Conservation (phyloP, 2,113 vertebrate species). For the Orientallactaga bullata region DNA sequence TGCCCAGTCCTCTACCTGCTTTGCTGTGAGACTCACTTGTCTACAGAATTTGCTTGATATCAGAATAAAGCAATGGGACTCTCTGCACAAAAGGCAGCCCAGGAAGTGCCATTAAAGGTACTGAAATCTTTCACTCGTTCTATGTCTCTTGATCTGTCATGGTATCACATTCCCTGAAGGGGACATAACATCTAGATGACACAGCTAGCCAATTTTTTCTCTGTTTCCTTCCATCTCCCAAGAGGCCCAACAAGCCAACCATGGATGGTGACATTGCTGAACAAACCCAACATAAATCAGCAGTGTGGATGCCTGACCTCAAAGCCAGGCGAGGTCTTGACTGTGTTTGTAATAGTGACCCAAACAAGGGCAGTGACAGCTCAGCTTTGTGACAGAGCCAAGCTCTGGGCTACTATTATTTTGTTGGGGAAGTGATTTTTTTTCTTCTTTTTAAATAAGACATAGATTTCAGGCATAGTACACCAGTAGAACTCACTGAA, state of each 20-base stretch:
- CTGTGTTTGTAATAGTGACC: neutral
- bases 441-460: neutral
- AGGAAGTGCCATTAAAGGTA: neutral
- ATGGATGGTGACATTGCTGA: neutral
- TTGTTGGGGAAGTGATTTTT: no score
- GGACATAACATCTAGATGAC: neutral
- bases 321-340: neutral
- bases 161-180: neutral
- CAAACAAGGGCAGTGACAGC: neutral
- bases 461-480: neutral
- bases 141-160: neutral
- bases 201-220: neutral
- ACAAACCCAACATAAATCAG: neutral
- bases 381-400: neutral
- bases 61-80: neutral
- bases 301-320: fast-evolving
- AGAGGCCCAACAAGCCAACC: neutral
- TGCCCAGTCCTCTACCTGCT: neutral
- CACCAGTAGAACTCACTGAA: neutral
- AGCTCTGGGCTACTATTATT: neutral
- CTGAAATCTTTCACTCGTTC: neutral
- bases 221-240: neutral
- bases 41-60: neutral
- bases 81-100: neutral
- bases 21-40: neutral